Evolutionary conservation across 2,113 vertebrate genomes (phyloP), one percentile per base, ranked within the genome.

Genomic region (Pimephales promelas): DNA sequence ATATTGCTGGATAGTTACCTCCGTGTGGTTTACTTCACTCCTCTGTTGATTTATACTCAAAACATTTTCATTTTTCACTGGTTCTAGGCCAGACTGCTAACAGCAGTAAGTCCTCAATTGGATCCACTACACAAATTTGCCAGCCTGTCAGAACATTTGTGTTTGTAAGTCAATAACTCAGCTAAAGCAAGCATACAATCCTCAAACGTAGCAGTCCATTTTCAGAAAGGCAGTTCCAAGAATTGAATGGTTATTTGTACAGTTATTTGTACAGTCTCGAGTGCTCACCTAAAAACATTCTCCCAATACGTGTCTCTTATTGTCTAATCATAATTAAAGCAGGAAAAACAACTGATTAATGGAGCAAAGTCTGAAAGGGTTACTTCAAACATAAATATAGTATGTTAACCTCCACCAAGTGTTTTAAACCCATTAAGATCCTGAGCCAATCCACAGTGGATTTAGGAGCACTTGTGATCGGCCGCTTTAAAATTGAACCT

Each of bases 141-240:
- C 52, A 57, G 52, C 52, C 34, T 75, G 10, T 75, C 73, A 56
- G 28, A 75, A 56, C 10, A 45, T 24, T 71, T 71, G n/a, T 71
- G 52, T 76, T 31, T 76, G 74, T 36, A 52, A n/a, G 20, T 57
- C 73, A 75, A 54, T 10, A 34, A 18, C 26, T 22, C 24, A 70
- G 11, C 36, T 45, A 40, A 71, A 70, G 34, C 1, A 74, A 74
- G 28, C 47, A 14, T 16, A 52, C 22, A 54, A 75, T 54, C 16
- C 0, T 26, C 24, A 52, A 31, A 66, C 72, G 52, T 31, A 28
- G 16, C 9, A 20, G 24, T 26, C 45, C 71, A 14, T 73, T 47
- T 16, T 73, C 24, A 73, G 11, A 31, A 52, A 4, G 26, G 20
- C 16, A 34, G 3, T 31, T 52, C 16, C 16, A 22, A 34, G 26